phyloP scores from a whole-genome alignment of 2,888 invertebrate species.

The Drosophila neonasuta region DNA sequence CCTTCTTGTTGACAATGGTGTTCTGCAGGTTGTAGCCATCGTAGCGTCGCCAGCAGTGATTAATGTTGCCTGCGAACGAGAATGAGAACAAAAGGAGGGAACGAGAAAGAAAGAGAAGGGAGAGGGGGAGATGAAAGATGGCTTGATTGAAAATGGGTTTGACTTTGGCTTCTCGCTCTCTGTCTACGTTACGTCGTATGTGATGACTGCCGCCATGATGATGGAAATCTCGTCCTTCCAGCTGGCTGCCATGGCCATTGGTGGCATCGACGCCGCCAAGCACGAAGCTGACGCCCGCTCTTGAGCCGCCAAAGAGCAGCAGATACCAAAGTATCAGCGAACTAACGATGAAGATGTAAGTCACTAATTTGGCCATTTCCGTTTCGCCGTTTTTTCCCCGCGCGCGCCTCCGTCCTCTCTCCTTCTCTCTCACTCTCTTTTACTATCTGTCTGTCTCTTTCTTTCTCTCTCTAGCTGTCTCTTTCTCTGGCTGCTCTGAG shows the following conservation, averaged over 20 bases:
- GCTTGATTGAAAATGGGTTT: conserved; percentile 16
- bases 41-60: conserved; percentile 81
- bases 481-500: not conserved
- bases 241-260: conserved; percentile 77
- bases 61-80: conserved; percentile 73
- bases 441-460: not conserved
- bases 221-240: conserved; percentile 79
- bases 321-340: conserved; percentile 78
- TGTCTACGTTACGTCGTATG: conserved; percentile 74
- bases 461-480: not conserved
- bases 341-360: conserved; percentile 74
- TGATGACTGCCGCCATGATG: conserved; percentile 80
- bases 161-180: not conserved
- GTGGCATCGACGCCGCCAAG: conserved; percentile 69
- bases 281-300: conserved; percentile 39
- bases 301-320: conserved; percentile 67
- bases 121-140: not conserved
- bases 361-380: conserved; percentile 79
- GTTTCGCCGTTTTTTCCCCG: conserved; percentile 1
- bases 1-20: conserved; percentile 79
- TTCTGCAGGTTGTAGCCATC: conserved; percentile 81
- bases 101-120: not conserved
- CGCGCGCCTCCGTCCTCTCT: not conserved
- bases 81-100: too few relatives aligned
- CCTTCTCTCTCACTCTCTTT: not conserved